phyloP scores from a whole-genome alignment of 2,888 invertebrate genomes.

The Hecatera dysodea region DNA sequence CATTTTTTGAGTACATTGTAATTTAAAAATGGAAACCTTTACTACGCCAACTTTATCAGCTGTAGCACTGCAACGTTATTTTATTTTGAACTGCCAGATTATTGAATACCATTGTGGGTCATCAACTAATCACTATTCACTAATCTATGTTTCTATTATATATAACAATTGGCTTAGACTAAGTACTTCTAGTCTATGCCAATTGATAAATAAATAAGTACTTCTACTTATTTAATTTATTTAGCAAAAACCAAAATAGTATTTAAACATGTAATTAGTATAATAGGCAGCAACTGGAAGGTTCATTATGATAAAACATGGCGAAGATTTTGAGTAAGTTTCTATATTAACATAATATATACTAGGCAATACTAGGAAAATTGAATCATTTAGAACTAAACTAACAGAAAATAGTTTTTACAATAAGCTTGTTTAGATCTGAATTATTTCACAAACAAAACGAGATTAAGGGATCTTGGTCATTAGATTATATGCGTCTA shows the following conservation, averaged over 20 bases:
- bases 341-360: background rate
- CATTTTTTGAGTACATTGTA: no score
- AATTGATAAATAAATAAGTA: no score
- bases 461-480: background rate
- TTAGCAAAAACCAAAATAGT: background rate
- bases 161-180: slow-evolving; percentile 7
- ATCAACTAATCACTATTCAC: no score
- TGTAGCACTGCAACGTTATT: no score
- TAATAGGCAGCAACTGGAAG: background rate
- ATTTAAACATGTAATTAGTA: background rate
- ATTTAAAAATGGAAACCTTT: no score
- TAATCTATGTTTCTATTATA: no score
- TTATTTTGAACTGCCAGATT: no score
- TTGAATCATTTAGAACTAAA: background rate
- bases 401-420: background rate
- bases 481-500: background rate
- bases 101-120: no score
- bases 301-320: background rate
- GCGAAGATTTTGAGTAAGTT: background rate
- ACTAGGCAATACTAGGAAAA: background rate
- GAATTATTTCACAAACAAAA: background rate
- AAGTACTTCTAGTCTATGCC: slow-evolving; percentile 32
- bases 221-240: slow-evolving; percentile 8
- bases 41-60: no score
- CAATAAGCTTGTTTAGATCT: background rate